Conservation (phyloP, 2,888 invertebrate species). For the Aphidius colemani region DNA sequence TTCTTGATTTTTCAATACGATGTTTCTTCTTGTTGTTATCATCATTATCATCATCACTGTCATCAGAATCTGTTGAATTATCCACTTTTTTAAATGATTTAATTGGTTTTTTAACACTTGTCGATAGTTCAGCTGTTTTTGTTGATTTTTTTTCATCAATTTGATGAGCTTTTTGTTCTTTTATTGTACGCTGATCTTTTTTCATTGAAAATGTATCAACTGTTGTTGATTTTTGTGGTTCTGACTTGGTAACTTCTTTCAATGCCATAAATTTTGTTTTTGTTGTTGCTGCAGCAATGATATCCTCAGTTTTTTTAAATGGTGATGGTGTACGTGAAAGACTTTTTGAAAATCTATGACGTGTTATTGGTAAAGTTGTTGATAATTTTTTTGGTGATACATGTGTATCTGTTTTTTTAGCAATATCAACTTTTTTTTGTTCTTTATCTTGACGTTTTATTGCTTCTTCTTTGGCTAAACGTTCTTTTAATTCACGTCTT, state of each 20-base stretch:
- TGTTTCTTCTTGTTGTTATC: conserved; percentile 53
- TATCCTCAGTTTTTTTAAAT: conserved; percentile 69
- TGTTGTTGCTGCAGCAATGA: conserved; percentile 42
- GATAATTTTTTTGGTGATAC: conserved; percentile 54
- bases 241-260: conserved; percentile 35
- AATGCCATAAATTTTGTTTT: neutral
- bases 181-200: conserved; percentile 51
- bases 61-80: conserved; percentile 55
- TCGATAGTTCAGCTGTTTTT: conserved; percentile 42
- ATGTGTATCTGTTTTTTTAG: conserved; percentile 46
- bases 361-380: conserved; percentile 45
- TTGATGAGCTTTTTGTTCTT: conserved; percentile 39
- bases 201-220: conserved; percentile 52
- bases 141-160: conserved; percentile 52
- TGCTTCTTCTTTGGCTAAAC: conserved; percentile 48
- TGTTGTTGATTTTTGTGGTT: conserved; percentile 50
- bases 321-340: conserved; percentile 86
- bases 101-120: conserved; percentile 44
- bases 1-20: conserved; percentile 51
- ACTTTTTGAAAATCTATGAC: conserved; percentile 70
- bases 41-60: conserved; percentile 52
- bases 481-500: conserved; percentile 43
- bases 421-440: conserved; percentile 41
- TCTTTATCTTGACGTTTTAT: conserved; percentile 50
- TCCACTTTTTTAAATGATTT: conserved; percentile 49